Evolutionary conservation across 2,797 vertebrate genomes (phyloP).

Genomic region (Ataeniobius toweri): DNA sequence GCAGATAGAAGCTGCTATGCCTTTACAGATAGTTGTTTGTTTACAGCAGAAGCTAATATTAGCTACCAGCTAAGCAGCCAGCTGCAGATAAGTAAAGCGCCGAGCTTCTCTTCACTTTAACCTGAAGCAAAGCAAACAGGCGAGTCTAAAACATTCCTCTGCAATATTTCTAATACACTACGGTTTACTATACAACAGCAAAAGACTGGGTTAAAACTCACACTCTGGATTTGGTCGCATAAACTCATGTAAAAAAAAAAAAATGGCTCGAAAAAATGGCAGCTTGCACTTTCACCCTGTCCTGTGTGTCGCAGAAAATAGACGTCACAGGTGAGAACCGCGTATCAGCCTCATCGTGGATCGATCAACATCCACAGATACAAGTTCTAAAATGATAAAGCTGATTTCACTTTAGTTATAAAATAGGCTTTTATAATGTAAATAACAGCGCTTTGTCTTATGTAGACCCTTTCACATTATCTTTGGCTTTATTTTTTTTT

Average conservation of each 20-base stretch:
- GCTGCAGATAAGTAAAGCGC: constrained; percentile 33
- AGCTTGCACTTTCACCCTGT: constrained; percentile 71
- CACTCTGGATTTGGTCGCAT: constrained; percentile 17
- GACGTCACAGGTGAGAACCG: constrained; percentile 46
- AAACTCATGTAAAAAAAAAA: constrained; percentile 34
- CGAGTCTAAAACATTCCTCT: neutral
- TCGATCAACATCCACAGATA: no score
- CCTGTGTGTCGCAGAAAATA: constrained; percentile 65
- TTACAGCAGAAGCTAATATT: constrained; percentile 69
- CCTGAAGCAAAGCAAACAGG: neutral
- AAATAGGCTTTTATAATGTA: no score
- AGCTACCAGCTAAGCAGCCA: constrained; percentile 61
- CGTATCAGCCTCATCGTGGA: neutral
- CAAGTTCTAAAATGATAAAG: no score
- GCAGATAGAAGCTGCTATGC: neutral
- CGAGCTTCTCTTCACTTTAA: constrained; percentile 6
- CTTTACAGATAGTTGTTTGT: constrained; percentile 62
- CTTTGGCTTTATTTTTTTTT: no score
- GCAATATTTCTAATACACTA: neutral
- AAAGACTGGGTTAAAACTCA: constrained; percentile 11
- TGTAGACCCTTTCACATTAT: no score
- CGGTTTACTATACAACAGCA: neutral
- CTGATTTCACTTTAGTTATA: no score
- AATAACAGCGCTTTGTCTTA: no score
- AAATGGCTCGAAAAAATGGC: constrained; percentile 69